These are phyloP conservation scores for Dendronephthya gigantea DNA, from an alignment of 64 coral and sea anemone species.

Conservation along the genomic window DNA sequence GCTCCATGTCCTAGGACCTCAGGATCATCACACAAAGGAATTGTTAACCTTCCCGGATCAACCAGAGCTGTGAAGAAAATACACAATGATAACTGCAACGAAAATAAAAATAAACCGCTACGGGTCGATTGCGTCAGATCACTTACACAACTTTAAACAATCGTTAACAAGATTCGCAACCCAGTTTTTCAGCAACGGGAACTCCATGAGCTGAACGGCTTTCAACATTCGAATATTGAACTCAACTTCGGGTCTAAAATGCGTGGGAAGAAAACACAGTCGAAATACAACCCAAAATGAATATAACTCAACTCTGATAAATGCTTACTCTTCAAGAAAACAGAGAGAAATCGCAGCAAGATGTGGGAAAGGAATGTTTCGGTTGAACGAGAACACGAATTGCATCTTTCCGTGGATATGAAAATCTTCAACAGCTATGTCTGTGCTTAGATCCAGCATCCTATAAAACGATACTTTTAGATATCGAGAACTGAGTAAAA, in stretches of 20 bases:
- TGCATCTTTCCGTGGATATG: slow-evolving; percentile 51
- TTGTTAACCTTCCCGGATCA: slow-evolving; percentile 46
- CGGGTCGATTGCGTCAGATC: too few species aligned
- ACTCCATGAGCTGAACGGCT: slow-evolving; percentile 56
- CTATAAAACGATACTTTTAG: background rate
- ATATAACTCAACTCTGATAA: background rate
- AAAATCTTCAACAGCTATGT: slow-evolving; percentile 58
- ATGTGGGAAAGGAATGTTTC: slow-evolving; percentile 56
- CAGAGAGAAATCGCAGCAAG: slow-evolving; percentile 44
- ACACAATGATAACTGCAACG: background rate
- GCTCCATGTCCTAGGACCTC: slow-evolving; percentile 46
- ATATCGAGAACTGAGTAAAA: background rate
- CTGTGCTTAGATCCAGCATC: slow-evolving; percentile 40
- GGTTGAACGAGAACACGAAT: slow-evolving; percentile 48
- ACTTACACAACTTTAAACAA: slow-evolving; percentile 46
- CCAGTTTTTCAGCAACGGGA: slow-evolving; percentile 52
- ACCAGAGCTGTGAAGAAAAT: slow-evolving; percentile 36
- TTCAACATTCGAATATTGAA: slow-evolving; percentile 59
- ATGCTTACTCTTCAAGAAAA: slow-evolving; percentile 63
- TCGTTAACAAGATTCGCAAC: slow-evolving; percentile 53
- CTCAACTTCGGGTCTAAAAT: slow-evolving; percentile 39
- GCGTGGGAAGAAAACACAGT: background rate
- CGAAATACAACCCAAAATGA: background rate
- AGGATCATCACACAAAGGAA: slow-evolving; percentile 64
- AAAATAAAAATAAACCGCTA: too few species aligned